A percentile compares a stretch with the other conserved stretches of the same genome.
Evolutionary conservation across 2,113 vertebrate genomes (phyloP).

Genomic region (Trematomus loennbergii): DNA sequence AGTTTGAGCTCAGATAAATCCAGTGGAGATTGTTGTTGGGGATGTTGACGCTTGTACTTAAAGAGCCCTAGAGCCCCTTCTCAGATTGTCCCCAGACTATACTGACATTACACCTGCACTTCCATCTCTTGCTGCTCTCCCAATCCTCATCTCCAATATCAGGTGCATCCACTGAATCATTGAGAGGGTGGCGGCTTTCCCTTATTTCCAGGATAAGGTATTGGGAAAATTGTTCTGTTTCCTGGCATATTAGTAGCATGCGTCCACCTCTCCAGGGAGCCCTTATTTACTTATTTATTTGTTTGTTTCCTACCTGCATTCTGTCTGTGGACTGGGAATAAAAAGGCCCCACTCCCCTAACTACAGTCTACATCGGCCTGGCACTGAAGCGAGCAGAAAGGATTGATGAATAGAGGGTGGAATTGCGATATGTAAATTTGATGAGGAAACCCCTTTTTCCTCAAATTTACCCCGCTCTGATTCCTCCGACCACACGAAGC

Average conservation of each 20-base stretch:
- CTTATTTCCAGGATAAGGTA: constrained; percentile 59
- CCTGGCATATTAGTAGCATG: constrained; percentile 54
- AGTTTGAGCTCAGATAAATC: constrained; percentile 54
- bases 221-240: constrained; percentile 65
- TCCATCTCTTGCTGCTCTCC: constrained; percentile 23
- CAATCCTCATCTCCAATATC: constrained; percentile 41
- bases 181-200: constrained; percentile 19
- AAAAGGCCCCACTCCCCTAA: constrained; percentile 44
- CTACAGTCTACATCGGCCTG: constrained; percentile 31
- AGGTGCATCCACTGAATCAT: constrained; percentile 57
- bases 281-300: constrained; percentile 73
- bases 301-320: constrained; percentile 56
- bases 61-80: constrained; percentile 46
- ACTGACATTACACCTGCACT: constrained; percentile 29
- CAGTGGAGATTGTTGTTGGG: constrained; percentile 38
- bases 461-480: constrained; percentile 57
- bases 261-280: constrained; percentile 50
- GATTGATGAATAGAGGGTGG: constrained; percentile 48
- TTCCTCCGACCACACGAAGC: constrained; percentile 60
- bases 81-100: constrained; percentile 45
- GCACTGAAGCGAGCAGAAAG: constrained; percentile 22
- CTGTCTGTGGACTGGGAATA: constrained; percentile 66
- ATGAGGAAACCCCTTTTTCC: constrained; percentile 61
- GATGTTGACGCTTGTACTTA: constrained; percentile 50
- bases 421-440: constrained; percentile 78